phyloP scores from a whole-genome alignment of 2,888 invertebrate genomes.

The Drosophila paranaensis region DNA sequence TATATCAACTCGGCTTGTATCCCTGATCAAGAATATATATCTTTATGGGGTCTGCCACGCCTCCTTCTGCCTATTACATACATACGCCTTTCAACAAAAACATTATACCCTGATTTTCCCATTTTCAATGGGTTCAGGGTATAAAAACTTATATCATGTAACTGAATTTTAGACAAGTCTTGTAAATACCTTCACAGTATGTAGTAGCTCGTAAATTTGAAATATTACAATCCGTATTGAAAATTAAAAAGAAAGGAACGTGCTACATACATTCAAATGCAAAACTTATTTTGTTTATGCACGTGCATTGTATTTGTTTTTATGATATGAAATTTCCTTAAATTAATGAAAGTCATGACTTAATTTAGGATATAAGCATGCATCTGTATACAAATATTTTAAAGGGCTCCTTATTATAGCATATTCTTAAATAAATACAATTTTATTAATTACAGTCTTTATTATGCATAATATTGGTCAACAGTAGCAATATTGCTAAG shows the following conservation, averaged over 20 bases:
- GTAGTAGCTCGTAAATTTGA: not conserved
- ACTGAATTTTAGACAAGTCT: not conserved
- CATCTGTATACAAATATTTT: constrained; percentile 3
- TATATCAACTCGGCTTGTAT: too few relatives aligned
- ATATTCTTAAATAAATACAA: not conserved
- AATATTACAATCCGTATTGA: not conserved
- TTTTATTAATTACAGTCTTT: not conserved
- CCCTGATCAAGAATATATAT: too few relatives aligned
- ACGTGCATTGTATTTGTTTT: constrained; percentile 27
- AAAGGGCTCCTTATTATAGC: too few relatives aligned
- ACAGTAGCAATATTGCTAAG: not conserved
- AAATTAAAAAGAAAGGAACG: constrained; percentile 9
- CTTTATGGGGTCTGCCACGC: too few relatives aligned
- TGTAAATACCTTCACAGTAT: not conserved
- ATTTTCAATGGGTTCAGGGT: too few relatives aligned
- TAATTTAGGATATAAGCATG: constrained; percentile 23
- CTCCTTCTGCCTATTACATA: too few relatives aligned
- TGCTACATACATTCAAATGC: constrained; percentile 42
- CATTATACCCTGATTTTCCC: too few relatives aligned
- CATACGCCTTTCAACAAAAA: too few relatives aligned
- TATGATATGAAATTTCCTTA: constrained; percentile 1
- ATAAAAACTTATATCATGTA: too few relatives aligned
- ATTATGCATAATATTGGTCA: not conserved
- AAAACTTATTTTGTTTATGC: constrained; percentile 14
- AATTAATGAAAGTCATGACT: not conserved